phyloP scores from a whole-genome alignment of 2,797 vertebrate species.

The Heteromormyrus szaboi region DNA sequence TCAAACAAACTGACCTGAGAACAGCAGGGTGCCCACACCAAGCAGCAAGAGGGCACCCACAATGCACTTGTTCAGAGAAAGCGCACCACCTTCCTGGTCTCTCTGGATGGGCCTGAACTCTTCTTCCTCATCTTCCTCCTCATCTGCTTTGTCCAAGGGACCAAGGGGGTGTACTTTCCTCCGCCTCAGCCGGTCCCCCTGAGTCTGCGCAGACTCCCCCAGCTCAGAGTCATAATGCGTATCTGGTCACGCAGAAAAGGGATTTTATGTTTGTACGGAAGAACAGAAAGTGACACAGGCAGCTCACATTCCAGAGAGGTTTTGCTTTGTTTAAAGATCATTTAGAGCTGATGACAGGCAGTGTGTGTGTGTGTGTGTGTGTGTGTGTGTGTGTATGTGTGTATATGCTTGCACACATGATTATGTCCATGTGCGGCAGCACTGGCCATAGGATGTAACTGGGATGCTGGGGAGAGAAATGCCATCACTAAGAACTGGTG shows the following conservation, averaged over 20 bases:
- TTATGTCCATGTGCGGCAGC: not conserved
- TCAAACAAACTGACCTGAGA: constrained; percentile 57
- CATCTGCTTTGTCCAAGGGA: constrained; percentile 47
- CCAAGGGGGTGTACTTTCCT: constrained; percentile 53
- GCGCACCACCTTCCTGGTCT: constrained; percentile 46
- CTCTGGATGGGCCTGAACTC: constrained; percentile 53
- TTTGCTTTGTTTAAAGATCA: not conserved
- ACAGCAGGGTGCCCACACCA: constrained; percentile 64
- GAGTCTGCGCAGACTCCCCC: constrained; percentile 27
- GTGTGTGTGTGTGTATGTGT: not conserved
- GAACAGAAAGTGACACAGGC: not conserved
- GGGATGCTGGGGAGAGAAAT: not conserved
- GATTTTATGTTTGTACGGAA: not conserved
- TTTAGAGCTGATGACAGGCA: not conserved
- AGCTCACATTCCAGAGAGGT: not conserved
- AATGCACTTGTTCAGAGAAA: constrained; percentile 73
- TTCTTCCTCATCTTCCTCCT: constrained; percentile 45
- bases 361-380: not conserved
- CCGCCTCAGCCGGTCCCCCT: constrained; percentile 47
- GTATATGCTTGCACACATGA: not conserved
- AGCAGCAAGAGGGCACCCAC: constrained; percentile 63
- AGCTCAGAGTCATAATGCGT: constrained; percentile 35
- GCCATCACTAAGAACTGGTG: not conserved
- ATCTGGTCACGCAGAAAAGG: constrained; percentile 27
- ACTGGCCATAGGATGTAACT: not conserved